These are phyloP conservation scores for Epirrhoe alternata DNA, from an alignment of 2,888 invertebrate genomes.

Conservation along the genomic window DNA sequence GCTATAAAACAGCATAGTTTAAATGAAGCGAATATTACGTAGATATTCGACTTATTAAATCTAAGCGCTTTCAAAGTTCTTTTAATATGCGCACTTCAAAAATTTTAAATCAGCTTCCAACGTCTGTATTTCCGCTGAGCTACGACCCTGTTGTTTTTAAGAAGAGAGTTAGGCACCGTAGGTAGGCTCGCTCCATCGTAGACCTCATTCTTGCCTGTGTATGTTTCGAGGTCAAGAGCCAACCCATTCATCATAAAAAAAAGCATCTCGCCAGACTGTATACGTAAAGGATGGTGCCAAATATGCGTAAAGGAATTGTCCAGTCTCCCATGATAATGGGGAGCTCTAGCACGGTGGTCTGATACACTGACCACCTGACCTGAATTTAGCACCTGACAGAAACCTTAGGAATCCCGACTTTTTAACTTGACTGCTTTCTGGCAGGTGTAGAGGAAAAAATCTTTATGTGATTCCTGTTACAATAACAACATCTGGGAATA, in stretches of 20 bases:
- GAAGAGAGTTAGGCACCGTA: too few species aligned
- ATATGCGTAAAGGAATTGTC: slow-evolving; percentile 35
- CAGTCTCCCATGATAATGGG: slow-evolving; percentile 49
- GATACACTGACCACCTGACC: slow-evolving; percentile 46
- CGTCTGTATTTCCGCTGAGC: too few species aligned
- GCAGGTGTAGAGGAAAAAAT: slow-evolving; percentile 3
- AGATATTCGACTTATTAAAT: too few species aligned
- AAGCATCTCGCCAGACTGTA: neutral
- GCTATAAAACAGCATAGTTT: slow-evolving; percentile 33
- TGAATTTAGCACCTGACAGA: slow-evolving; percentile 36
- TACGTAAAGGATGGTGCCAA: slow-evolving; percentile 41
- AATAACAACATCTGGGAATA: too few species aligned
- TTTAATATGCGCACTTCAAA: too few species aligned
- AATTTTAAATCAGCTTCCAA: too few species aligned
- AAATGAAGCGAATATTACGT: neutral
- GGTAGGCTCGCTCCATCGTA: too few species aligned
- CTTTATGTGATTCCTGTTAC: neutral
- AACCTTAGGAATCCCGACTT: slow-evolving; percentile 34
- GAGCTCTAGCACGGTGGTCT: slow-evolving; percentile 44
- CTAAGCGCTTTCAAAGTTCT: too few species aligned
- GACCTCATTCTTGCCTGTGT: too few species aligned
- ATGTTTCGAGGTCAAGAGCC: too few species aligned
- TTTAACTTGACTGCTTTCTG: neutral
- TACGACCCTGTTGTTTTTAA: too few species aligned
- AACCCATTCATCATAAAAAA: too few species aligned